Evolutionary conservation across 2,888 invertebrate genomes (phyloP).

Genomic region (Eubasilissa splendida): DNA sequence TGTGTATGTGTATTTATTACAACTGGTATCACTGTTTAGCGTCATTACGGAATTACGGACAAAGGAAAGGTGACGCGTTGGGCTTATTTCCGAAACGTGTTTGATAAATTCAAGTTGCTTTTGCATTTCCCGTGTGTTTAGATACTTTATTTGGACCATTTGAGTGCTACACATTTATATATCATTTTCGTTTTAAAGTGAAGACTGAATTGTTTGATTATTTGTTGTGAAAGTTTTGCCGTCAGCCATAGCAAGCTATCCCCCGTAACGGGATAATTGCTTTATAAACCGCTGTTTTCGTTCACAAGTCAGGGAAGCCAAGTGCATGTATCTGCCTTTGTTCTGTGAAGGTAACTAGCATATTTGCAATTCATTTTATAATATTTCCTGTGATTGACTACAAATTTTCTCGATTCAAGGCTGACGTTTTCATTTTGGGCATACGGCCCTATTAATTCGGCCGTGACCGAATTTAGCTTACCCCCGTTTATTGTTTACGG

Average conservation of each 20-base stretch:
- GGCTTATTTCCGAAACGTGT: slow-evolving; percentile 49
- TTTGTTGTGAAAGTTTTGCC: slow-evolving; percentile 60
- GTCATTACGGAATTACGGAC: slow-evolving; percentile 53
- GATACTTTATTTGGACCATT: slow-evolving; percentile 36
- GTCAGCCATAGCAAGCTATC: slow-evolving; percentile 68
- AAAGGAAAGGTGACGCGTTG: slow-evolving; percentile 58
- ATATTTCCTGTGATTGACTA: slow-evolving; percentile 7
- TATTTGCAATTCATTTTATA: slow-evolving; percentile 7
- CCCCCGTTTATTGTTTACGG: slow-evolving; percentile 49
- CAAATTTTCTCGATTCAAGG: slow-evolving; percentile 27
- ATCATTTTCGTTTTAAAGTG: slow-evolving; percentile 24
- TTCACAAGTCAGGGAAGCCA: slow-evolving; percentile 71
- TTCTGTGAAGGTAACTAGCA: slow-evolving; percentile 69
- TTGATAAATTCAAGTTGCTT: slow-evolving; percentile 48
- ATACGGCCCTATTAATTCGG: slow-evolving; percentile 37
- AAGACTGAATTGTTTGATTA: slow-evolving; percentile 35
- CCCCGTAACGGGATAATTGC: slow-evolving; percentile 71
- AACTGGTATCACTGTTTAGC: slow-evolving; percentile 26
- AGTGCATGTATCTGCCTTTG: slow-evolving; percentile 75
- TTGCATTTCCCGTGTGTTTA: slow-evolving; percentile 33
- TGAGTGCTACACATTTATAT: slow-evolving; percentile 32
- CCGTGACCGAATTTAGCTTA: slow-evolving; percentile 60
- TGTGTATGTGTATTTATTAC: slow-evolving; percentile 6
- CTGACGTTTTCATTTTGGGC: slow-evolving; percentile 60
- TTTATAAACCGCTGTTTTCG: slow-evolving; percentile 69